A percentile compares a stretch with the other conserved stretches of the same genome.
Evolutionary conservation across 2,113 vertebrate genomes (phyloP).

Genomic region (Podarcis raffonei): DNA sequence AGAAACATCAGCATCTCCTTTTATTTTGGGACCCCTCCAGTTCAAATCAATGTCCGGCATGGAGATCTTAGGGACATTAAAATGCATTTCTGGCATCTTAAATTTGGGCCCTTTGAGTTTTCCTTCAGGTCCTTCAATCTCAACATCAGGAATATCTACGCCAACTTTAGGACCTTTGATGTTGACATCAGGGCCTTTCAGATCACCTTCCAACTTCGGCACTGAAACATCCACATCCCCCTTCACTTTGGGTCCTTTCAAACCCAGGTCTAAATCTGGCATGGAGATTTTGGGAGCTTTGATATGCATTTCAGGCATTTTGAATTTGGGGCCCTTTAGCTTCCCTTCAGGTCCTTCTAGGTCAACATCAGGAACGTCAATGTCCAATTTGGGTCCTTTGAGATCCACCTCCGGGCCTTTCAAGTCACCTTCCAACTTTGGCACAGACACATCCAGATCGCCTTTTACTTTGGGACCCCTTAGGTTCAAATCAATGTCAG

Average conservation of each 20-base stretch:
- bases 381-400: constrained; percentile 53
- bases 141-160: constrained; percentile 61
- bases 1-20: constrained; percentile 64
- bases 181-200: constrained; percentile 41
- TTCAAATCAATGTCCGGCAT: constrained; percentile 71
- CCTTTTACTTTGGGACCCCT: constrained; percentile 67
- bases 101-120: constrained; percentile 70
- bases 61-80: constrained; percentile 70
- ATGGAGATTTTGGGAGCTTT: too few species aligned
- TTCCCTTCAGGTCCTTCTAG: constrained; percentile 71
- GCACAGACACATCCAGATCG: constrained; percentile 49
- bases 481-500: constrained; percentile 70
- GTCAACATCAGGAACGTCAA: constrained; percentile 55
- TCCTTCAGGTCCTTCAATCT: constrained; percentile 42
- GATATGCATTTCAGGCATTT: constrained; percentile 55
- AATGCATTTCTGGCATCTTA: constrained; percentile 69
- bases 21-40: constrained; percentile 68
- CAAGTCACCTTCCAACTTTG: constrained; percentile 40
- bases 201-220: constrained; percentile 54
- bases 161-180: constrained; percentile 62
- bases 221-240: constrained; percentile 22
- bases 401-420: neutral
- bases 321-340: constrained; percentile 75
- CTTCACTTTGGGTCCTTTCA: constrained; percentile 51
- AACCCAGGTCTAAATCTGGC: constrained; percentile 24